Evolutionary conservation across 2,113 vertebrate species (phyloP).

Genomic region (Euleptes europaea): DNA sequence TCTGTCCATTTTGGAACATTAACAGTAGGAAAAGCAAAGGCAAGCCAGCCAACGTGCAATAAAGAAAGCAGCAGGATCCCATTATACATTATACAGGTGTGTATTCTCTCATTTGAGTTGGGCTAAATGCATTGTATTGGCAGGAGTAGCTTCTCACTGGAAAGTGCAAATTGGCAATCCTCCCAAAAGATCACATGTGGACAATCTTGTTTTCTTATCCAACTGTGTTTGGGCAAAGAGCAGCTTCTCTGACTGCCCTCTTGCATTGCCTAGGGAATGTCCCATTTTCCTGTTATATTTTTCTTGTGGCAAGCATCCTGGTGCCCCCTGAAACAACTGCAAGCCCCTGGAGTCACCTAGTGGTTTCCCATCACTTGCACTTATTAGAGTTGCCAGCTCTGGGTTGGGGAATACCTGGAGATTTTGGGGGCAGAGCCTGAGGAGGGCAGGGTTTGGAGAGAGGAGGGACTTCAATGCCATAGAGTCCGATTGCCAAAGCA

Average conservation of each 20-base stretch:
- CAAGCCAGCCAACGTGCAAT: constrained; percentile 8
- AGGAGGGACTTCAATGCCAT: too few relatives aligned
- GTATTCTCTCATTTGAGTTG: constrained; percentile 25
- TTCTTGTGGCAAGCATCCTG: constrained; percentile 12
- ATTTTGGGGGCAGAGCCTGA: too few relatives aligned
- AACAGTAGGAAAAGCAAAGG: neutral
- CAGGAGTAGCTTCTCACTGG: constrained; percentile 27
- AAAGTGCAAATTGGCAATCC: constrained; percentile 43
- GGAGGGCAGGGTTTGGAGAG: too few relatives aligned
- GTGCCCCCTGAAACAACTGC: constrained; percentile 25
- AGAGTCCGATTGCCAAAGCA: too few relatives aligned
- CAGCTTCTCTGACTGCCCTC: neutral
- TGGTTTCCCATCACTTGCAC: constrained; percentile 38
- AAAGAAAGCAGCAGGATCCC: constrained; percentile 37
- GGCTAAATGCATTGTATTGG: constrained; percentile 25
- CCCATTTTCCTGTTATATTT: constrained; percentile 39
- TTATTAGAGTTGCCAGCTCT: too few relatives aligned
- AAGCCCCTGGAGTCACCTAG: constrained; percentile 27
- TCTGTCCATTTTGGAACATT: neutral
- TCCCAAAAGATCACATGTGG: constrained; percentile 39
- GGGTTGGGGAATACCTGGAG: too few relatives aligned
- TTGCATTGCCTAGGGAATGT: neutral
- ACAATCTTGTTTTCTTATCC: constrained; percentile 14
- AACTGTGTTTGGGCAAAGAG: constrained; percentile 4
- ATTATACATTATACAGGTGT: constrained; percentile 27